phyloP scores from a whole-genome alignment of 2,113 vertebrate genomes.

The Corythornis cristatus region DNA sequence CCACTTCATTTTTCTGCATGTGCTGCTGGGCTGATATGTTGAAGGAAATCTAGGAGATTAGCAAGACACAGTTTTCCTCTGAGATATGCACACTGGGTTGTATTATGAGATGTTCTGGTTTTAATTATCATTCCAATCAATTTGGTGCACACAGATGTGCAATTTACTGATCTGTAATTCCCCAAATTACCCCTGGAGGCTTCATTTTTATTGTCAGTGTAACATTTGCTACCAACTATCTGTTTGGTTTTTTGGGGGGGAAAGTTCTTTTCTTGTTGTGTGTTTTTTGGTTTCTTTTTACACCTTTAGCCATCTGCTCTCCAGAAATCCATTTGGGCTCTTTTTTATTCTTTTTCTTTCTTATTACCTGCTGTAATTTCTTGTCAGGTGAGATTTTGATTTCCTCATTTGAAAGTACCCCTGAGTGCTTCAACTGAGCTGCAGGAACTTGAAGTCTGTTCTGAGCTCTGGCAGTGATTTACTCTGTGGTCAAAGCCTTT shows the following conservation, averaged over 20 bases:
- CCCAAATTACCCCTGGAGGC: constrained; percentile 64
- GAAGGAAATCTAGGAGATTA: constrained; percentile 23
- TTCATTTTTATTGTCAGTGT: constrained; percentile 55
- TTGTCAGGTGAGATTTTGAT: not conserved
- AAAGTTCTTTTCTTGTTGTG: not conserved
- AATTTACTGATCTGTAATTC: constrained; percentile 71
- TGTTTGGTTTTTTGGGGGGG: not conserved
- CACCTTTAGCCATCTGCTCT: constrained; percentile 55
- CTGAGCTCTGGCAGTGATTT: not conserved
- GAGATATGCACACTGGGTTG: not conserved
- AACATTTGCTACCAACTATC: constrained; percentile 53
- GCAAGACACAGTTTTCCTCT: constrained; percentile 23
- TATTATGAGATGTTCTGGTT: constrained; percentile 66
- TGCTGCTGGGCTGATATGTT: not conserved
- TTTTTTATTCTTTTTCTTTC: not conserved
- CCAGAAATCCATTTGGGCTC: constrained; percentile 4
- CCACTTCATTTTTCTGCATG: not conserved
- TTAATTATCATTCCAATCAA: constrained; percentile 71
- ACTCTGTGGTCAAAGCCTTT: not conserved
- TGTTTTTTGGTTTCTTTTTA: not conserved
- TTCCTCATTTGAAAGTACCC: not conserved
- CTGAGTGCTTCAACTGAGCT: not conserved
- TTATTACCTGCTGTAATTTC: constrained; percentile 20
- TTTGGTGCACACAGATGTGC: constrained; percentile 63
- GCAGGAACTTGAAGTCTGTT: not conserved